Conservation (phyloP, 1,140 invertebrate species). For the Diachasmimorpha longicaudata region DNA sequence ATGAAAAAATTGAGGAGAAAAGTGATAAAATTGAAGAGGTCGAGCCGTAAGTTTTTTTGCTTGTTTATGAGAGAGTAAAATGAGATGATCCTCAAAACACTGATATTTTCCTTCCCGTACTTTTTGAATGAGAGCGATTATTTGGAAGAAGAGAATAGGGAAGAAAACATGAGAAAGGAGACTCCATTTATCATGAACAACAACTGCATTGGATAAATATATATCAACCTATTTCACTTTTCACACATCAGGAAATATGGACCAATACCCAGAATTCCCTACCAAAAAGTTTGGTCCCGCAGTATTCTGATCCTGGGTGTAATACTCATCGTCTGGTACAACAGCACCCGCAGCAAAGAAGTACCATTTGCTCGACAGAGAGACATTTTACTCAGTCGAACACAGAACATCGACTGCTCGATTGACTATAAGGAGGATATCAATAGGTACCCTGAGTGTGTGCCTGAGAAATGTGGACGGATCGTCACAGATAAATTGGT, state of each 20-base stretch:
- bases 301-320: slow-evolving; percentile 63
- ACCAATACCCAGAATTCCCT: slow-evolving; percentile 52
- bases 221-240: background rate
- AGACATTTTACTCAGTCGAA: slow-evolving; percentile 66
- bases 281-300: slow-evolving; percentile 60
- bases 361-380: slow-evolving; percentile 69
- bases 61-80: background rate
- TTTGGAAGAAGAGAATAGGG: too few species aligned
- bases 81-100: background rate
- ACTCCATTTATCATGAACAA: background rate
- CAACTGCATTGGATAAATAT: too few species aligned
- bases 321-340: slow-evolving; percentile 69
- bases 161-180: too few species aligned
- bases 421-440: slow-evolving; percentile 65
- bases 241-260: slow-evolving; percentile 54
- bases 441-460: slow-evolving; percentile 69
- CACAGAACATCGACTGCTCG: slow-evolving; percentile 69
- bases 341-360: slow-evolving; percentile 67
- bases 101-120: too few species aligned
- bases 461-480: slow-evolving; percentile 78
- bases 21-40: background rate
- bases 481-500: slow-evolving; percentile 79
- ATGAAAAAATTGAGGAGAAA: background rate
- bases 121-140: too few species aligned
- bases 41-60: background rate